These are phyloP conservation scores for Ptychodera flava DNA, from an alignment of 35 echinoderm and acorn worm species.

Conservation along the genomic window DNA sequence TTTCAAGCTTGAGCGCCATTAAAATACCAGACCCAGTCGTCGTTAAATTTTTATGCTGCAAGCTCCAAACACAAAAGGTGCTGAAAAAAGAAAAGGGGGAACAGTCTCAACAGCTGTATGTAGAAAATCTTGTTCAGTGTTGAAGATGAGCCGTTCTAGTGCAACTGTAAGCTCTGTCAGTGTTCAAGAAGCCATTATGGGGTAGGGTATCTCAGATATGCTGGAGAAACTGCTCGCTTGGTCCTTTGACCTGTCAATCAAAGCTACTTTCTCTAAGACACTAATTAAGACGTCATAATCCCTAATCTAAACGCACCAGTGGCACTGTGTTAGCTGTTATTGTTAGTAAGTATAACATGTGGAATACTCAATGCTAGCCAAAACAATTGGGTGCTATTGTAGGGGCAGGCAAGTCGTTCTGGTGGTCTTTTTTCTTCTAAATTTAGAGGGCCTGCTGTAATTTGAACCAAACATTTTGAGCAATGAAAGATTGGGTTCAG, in stretches of 20 bases:
- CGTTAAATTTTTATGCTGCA: neutral
- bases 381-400: neutral
- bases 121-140: neutral
- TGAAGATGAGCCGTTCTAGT: too few species aligned
- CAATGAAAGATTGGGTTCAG: neutral
- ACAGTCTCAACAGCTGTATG: neutral
- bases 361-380: neutral
- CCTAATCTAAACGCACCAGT: neutral
- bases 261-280: neutral
- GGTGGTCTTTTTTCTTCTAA: neutral
- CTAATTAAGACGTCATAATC: conserved; percentile 1
- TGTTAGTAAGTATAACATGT: neutral
- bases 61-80: neutral
- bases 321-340: neutral
- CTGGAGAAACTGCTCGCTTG: neutral
- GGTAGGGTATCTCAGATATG: neutral
- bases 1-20: neutral
- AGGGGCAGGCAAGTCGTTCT: neutral
- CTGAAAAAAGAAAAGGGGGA: neutral
- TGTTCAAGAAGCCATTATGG: neutral
- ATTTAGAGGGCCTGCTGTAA: neutral
- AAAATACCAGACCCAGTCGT: neutral
- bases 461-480: neutral
- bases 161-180: too few species aligned
- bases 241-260: neutral